These are phyloP conservation scores for Paraplagusia blochii DNA, from an alignment of 2,113 vertebrate species.

Conservation along the genomic window DNA sequence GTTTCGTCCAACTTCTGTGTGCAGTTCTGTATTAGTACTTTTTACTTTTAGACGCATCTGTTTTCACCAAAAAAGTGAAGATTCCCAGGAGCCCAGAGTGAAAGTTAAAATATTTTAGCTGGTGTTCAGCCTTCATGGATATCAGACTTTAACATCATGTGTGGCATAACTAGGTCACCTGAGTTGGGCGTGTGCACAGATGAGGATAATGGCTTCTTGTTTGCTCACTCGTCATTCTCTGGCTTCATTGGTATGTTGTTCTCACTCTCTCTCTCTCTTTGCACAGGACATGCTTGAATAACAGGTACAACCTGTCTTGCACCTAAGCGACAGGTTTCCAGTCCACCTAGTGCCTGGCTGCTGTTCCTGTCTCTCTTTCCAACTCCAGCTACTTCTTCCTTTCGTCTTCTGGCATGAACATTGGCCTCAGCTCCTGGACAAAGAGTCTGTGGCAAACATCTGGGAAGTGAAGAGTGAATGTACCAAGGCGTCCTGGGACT, in stretches of 20 bases:
- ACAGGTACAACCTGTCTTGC: constrained; percentile 33
- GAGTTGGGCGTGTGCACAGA: neutral
- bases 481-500: constrained; percentile 34
- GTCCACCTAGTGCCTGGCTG: constrained; percentile 7
- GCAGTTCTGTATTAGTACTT: neutral
- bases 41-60: too few species aligned
- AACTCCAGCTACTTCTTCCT: constrained; percentile 50
- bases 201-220: neutral
- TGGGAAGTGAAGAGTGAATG: constrained; percentile 57
- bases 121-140: too few species aligned
- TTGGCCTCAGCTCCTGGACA: constrained; percentile 34
- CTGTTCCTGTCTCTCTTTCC: constrained; percentile 31
- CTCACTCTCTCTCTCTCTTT: constrained; percentile 14
- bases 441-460: constrained; percentile 33
- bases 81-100: too few species aligned
- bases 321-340: constrained; percentile 30
- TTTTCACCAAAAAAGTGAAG: too few species aligned
- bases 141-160: neutral
- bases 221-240: constrained; percentile 9
- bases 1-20: neutral
- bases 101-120: too few species aligned
- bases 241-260: constrained; percentile 17
- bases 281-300: constrained; percentile 77
- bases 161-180: neutral
- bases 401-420: constrained; percentile 43